Evolutionary conservation across 1,140 invertebrate species (phyloP).

Genomic region (Drosophila parvula): DNA sequence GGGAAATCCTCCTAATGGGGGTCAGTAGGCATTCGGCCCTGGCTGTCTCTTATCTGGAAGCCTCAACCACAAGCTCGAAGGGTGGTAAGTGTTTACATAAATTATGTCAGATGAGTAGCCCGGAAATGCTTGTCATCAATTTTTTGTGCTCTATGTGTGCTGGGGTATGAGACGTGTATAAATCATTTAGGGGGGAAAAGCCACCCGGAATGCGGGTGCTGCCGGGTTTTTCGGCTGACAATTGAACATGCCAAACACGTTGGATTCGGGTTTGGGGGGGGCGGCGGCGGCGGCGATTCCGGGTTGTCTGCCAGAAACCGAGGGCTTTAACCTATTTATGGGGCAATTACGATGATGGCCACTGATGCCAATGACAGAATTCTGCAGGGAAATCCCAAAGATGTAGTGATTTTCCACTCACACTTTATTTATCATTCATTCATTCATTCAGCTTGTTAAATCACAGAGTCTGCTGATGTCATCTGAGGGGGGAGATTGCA

Average conservation of each 20-base stretch:
- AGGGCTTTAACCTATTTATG: slow-evolving; percentile 59
- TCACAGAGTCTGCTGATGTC: slow-evolving; percentile 6
- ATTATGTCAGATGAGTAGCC: slow-evolving; percentile 73
- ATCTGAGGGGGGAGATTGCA: slow-evolving; percentile 20
- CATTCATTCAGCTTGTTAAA: slow-evolving; percentile 16
- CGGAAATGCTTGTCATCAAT: slow-evolving; percentile 81
- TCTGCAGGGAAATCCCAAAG: slow-evolving; percentile 24
- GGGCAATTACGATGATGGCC: slow-evolving; percentile 36
- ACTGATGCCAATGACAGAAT: slow-evolving; percentile 23
- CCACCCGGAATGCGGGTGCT: slow-evolving; percentile 40
- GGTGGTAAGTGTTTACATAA: slow-evolving; percentile 76
- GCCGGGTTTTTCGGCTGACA: slow-evolving; percentile 33
- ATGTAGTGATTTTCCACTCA: slow-evolving; percentile 11
- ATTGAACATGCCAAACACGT: slow-evolving; percentile 76
- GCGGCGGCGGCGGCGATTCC: slow-evolving; percentile 19
- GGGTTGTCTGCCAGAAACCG: slow-evolving; percentile 14
- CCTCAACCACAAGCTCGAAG: background rate
- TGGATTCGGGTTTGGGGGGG: slow-evolving; percentile 33
- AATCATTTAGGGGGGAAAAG: slow-evolving; percentile 55
- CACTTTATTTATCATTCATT: background rate
- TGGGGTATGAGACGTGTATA: slow-evolving; percentile 51
- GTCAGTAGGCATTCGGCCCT: slow-evolving; percentile 54
- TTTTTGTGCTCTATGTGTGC: slow-evolving; percentile 38
- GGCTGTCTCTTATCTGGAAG: slow-evolving; percentile 49
- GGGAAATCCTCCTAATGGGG: slow-evolving; percentile 37